Evolutionary conservation across 2,797 vertebrate genomes (phyloP).

Genomic region (Pelochelys cantorii): DNA sequence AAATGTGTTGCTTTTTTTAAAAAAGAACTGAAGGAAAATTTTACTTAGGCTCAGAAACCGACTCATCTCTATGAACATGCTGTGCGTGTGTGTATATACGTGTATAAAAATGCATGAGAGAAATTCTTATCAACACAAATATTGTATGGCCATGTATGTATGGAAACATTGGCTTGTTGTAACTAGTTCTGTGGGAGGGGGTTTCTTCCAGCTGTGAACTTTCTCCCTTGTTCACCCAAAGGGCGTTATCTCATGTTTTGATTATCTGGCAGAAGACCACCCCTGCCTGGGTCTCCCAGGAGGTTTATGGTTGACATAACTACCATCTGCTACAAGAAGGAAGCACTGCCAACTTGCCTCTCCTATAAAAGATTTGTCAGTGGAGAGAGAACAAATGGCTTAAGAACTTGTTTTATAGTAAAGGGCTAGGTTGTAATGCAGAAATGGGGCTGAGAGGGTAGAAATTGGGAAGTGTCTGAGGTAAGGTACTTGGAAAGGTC

Average conservation of each 20-base stretch:
- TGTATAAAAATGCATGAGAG: too few relatives aligned
- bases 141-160: neutral
- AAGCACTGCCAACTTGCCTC: neutral
- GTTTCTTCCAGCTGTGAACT: neutral
- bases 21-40: slow-evolving; percentile 2
- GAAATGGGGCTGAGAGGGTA: neutral
- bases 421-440: neutral
- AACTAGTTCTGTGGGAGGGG: neutral
- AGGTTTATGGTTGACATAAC: neutral
- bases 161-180: neutral
- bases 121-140: too few relatives aligned
- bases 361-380: neutral
- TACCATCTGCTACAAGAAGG: neutral
- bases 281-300: neutral
- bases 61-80: neutral
- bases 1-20: slow-evolving; percentile 13
- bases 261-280: neutral
- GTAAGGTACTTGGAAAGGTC: neutral
- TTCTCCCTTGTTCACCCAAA: neutral
- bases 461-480: neutral
- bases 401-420: neutral
- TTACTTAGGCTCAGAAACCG: neutral
- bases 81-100: neutral
- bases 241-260: neutral
- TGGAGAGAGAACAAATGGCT: neutral